phyloP scores from a whole-genome alignment of 2,888 invertebrate species.

The Cataglyphis altisquamis region DNA sequence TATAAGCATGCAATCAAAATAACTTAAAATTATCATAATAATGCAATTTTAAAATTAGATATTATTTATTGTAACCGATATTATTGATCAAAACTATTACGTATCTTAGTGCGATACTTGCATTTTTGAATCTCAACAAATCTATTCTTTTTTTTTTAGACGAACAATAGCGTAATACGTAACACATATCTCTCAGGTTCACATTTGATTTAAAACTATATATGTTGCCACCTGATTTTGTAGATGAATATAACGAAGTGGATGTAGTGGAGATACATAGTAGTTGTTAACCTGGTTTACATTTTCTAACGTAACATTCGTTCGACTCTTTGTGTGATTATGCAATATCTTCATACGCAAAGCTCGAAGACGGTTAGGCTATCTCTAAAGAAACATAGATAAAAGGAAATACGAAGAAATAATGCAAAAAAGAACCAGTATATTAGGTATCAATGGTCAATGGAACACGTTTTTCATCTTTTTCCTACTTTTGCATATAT shows the following conservation, averaged over 20 bases:
- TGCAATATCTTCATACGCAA: constrained; percentile 4
- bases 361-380: constrained; percentile 1
- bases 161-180: neutral
- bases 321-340: neutral
- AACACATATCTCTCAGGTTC: neutral
- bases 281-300: constrained; percentile 8
- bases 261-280: neutral
- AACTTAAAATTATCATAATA: neutral
- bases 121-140: constrained; percentile 35
- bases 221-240: neutral
- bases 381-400: constrained; percentile 35
- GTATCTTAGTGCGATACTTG: neutral
- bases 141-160: too few relatives aligned
- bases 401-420: constrained; percentile 52
- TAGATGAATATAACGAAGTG: neutral
- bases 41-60: neutral
- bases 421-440: constrained; percentile 49
- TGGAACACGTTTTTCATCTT: constrained; percentile 52
- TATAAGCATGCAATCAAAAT: neutral
- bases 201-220: neutral
- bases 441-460: constrained; percentile 51
- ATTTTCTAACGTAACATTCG: neutral
- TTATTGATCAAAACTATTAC: neutral
- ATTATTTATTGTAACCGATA: neutral
- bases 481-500: constrained; percentile 40